Conservation (phyloP, 2,797 vertebrate species). For the Ctenopoma kingsleyae region DNA sequence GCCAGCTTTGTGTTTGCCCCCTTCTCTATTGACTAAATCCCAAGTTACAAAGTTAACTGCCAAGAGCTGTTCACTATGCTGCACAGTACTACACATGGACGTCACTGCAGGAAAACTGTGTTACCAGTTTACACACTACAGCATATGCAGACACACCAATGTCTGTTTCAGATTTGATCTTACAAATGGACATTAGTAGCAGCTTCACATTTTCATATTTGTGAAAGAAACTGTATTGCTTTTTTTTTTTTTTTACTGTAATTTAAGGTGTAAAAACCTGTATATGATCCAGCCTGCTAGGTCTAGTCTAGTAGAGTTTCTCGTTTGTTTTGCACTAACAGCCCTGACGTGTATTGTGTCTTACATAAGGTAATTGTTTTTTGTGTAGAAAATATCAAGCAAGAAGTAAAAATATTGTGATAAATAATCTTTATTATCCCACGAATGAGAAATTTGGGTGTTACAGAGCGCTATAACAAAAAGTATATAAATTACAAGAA, state of each 20-base stretch:
- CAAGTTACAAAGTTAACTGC: slow-evolving; percentile 34
- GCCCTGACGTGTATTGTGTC: too few relatives aligned
- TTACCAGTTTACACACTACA: not conserved
- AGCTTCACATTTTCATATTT: not conserved
- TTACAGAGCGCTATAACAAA: too few relatives aligned
- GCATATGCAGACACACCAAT: not conserved
- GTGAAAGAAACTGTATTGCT: not conserved
- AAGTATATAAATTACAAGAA: too few relatives aligned
- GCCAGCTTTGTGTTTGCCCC: slow-evolving; percentile 59
- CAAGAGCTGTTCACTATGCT: not conserved
- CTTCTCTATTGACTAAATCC: slow-evolving; percentile 43
- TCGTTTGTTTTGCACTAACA: not conserved
- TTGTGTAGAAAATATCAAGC: slow-evolving; percentile 13
- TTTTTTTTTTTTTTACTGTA: not conserved
- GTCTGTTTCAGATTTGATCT: slow-evolving; percentile 6
- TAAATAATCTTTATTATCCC: not conserved
- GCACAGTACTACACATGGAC: not conserved
- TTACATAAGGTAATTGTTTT: slow-evolving; percentile 18
- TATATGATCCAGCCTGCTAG: not conserved
- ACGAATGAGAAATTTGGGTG: too few relatives aligned
- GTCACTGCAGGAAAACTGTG: not conserved
- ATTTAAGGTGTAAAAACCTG: not conserved
- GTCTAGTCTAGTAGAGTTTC: slow-evolving; percentile 1
- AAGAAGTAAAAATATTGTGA: slow-evolving; percentile 6
- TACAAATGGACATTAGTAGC: slow-evolving; percentile 6